Conservation (phyloP, 2,797 vertebrate genomes). For the Lacerta agilis region DNA sequence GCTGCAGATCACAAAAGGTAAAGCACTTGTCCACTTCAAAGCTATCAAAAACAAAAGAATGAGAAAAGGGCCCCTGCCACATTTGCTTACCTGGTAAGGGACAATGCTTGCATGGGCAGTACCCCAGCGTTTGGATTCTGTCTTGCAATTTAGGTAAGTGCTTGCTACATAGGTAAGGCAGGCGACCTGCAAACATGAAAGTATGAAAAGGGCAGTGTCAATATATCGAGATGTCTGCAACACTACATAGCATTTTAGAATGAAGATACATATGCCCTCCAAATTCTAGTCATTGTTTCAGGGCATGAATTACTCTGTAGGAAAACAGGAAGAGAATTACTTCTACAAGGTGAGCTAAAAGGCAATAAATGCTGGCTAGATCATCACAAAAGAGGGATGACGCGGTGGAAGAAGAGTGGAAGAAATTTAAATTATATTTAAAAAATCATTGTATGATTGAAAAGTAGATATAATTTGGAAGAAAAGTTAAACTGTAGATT, state of each 20-base stretch:
- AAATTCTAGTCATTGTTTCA: neutral
- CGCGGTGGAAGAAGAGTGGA: too few relatives aligned
- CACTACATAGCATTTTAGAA: neutral
- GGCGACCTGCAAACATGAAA: constrained; percentile 83
- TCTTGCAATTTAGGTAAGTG: constrained; percentile 89
- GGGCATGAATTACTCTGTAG: neutral
- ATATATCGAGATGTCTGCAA: neutral
- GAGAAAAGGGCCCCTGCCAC: neutral
- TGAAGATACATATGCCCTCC: neutral
- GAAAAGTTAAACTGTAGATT: too few relatives aligned
- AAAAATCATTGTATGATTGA: too few relatives aligned
- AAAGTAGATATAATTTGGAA: too few relatives aligned
- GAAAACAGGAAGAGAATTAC: neutral
- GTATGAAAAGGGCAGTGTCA: constrained; percentile 17
- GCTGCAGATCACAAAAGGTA: constrained; percentile 36
- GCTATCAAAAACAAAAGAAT: constrained; percentile 39
- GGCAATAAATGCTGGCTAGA: neutral
- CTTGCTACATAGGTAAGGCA: constrained; percentile 92
- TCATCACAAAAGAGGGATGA: neutral
- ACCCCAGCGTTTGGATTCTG: constrained; percentile 90
- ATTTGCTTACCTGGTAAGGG: constrained; percentile 90
- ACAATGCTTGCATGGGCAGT: constrained; percentile 95
- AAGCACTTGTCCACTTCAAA: constrained; percentile 19
- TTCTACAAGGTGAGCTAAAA: neutral
- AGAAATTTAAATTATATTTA: too few relatives aligned